Percentiles rank a stretch among this genome's conserved stretches.
These are phyloP conservation scores for Arothron firmamentum DNA, from an alignment of 2,113 vertebrate genomes.

Conservation along the genomic window DNA sequence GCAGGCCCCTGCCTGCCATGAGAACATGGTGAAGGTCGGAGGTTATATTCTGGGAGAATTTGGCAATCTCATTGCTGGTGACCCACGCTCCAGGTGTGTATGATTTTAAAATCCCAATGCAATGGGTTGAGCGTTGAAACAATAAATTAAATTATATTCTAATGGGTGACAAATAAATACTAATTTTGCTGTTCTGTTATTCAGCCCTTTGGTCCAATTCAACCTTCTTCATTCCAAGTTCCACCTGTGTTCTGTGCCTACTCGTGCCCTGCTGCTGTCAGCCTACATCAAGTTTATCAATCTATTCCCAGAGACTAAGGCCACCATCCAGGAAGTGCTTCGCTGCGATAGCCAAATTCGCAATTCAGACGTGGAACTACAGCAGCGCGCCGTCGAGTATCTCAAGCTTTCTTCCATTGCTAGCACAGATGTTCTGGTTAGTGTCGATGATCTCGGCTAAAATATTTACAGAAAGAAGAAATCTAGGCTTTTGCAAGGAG, in stretches of 20 bases:
- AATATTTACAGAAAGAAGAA: background rate
- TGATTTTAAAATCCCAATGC: background rate
- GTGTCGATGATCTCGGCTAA: conserved; percentile 25
- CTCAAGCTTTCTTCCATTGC: conserved; percentile 91
- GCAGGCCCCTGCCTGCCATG: conserved; percentile 90
- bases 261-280: conserved; percentile 85
- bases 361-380: conserved; percentile 88
- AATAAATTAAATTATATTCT: no score
- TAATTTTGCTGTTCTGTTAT: conserved; percentile 4
- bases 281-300: conserved; percentile 96
- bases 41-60: conserved; percentile 93
- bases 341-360: conserved; percentile 91
- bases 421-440: conserved; percentile 89
- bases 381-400: conserved; percentile 91
- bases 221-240: conserved; percentile 92
- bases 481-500: no score
- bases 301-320: conserved; percentile 92
- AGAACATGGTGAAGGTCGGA: conserved; percentile 95
- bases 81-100: conserved; percentile 87
- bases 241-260: conserved; percentile 89
- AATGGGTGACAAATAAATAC: no score
- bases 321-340: conserved; percentile 90
- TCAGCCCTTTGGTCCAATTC: conserved; percentile 88
- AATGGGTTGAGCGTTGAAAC: background rate
- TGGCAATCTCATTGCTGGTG: conserved; percentile 90